Evolutionary conservation across 2,113 vertebrate genomes (phyloP), one percentile per base, ranked within the genome.

Genomic region (Perccottus glenii): DNA sequence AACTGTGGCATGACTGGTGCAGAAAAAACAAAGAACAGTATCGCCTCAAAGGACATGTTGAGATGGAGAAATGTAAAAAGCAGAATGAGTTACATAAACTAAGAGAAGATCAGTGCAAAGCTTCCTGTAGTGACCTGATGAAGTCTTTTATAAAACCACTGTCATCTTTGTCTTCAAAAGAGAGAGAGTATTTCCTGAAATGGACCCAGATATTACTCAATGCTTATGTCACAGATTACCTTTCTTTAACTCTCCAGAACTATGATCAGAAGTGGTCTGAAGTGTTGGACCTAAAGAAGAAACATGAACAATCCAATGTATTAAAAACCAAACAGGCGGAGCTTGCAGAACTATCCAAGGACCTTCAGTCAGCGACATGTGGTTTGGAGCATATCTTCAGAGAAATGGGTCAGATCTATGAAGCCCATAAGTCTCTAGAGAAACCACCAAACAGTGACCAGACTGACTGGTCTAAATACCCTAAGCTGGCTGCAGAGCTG

Each of bases 381-480:
- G 92, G 92, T 40, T 74, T 90, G 6, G 92, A 94, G 32, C 92
- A 94, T 12, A 64, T 95, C 43, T 63, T 94, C 7, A 91, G 92
- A 82, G 94, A 95, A 67, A 58, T 87, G 2, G 89, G 88, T 33
- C 94, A 95, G 73, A 90, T 93, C 14, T 94, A 92, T 40, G 93
- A 95, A 88, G 88, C 90, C 14, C 77, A 89, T 16, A 45, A 56
- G 15, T 57, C 62, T 67, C 53, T 62, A 35, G 12, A 68, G 0
- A 5, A 46, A 64, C 46, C 5, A 60, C n/a, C 33, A 85, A 0
- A 4, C 2, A 19, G 0, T 0, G 14, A 0, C 14, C 10, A 9
- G 14, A 11, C 32, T 45, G 53, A 75, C 53, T 8, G 80, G 68
- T 63, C 12, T 3, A 67, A 75, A 16, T 76, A 92, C 3, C 92